Evolutionary conservation across 2,888 invertebrate genomes (phyloP).

Genomic region (Lysandra coridon): DNA sequence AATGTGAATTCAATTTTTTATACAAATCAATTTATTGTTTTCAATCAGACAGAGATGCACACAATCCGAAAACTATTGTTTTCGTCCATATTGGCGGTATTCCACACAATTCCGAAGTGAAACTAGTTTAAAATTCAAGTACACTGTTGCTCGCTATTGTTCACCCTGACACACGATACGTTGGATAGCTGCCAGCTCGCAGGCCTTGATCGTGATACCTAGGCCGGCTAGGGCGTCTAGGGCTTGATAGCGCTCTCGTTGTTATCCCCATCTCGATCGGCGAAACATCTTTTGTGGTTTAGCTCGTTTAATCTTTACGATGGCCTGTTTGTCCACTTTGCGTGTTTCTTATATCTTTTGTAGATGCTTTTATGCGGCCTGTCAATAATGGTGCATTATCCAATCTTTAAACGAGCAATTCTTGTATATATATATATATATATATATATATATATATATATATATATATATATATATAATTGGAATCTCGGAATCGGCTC

Average conservation of each 20-base stretch:
- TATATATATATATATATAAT: no score
- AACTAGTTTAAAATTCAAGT: conserved; percentile 15
- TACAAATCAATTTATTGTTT: neutral
- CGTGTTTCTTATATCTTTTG: neutral
- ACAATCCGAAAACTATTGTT: neutral
- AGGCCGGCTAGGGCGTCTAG: conserved; percentile 24
- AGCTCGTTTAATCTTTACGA: conserved; percentile 4
- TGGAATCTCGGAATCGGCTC: no score
- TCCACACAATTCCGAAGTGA: neutral
- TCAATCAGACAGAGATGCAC: neutral
- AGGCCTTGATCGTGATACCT: conserved; percentile 40
- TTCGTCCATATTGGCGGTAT: neutral
- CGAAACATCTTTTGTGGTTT: conserved; percentile 1
- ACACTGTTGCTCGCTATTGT: conserved; percentile 38
- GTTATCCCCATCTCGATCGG: neutral
- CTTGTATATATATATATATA: no score
- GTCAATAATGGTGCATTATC: no score
- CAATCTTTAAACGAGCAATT: no score
- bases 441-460: no score
- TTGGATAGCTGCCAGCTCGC: conserved; percentile 40
- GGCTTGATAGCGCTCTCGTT: conserved; percentile 1
- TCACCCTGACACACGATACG: conserved; percentile 37
- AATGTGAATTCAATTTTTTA: no score
- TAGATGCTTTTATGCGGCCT: neutral
- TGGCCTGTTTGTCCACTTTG: neutral